Percentiles rank a stretch among this genome's conserved stretches.
These are phyloP conservation scores for Orthosia cruda DNA, from an alignment of 2,888 invertebrate species.

Conservation along the genomic window DNA sequence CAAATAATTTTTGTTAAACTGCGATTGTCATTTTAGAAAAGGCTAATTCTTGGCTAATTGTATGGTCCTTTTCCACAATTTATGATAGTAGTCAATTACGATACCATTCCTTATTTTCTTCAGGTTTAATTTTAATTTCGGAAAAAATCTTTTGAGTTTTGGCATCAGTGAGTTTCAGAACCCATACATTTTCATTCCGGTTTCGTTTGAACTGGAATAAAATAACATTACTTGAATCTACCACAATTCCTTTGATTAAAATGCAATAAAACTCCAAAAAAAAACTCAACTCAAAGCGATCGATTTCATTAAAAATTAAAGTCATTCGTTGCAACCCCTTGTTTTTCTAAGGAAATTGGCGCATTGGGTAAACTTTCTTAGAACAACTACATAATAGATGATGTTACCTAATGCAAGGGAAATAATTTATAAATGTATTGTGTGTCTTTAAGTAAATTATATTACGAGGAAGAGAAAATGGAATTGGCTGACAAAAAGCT, in stretches of 20 bases:
- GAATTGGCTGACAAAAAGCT: background rate
- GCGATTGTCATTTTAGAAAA: too few relatives aligned
- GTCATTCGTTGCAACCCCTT: constrained; percentile 83
- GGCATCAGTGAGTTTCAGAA: too few relatives aligned
- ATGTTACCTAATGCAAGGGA: constrained; percentile 51
- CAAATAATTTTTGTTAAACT: too few relatives aligned
- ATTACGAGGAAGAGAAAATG: background rate
- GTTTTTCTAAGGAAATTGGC: constrained; percentile 88
- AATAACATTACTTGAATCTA: constrained; percentile 1
- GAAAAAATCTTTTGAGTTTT: too few relatives aligned
- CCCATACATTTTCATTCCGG: too few relatives aligned
- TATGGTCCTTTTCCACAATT: too few relatives aligned
- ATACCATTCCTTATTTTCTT: too few relatives aligned
- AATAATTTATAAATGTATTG: constrained; percentile 41
- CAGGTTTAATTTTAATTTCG: too few relatives aligned
- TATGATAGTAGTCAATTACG: too few relatives aligned
- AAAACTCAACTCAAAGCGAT: constrained; percentile 49
- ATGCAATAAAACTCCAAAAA: constrained; percentile 30
- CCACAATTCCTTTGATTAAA: background rate
- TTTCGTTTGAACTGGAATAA: background rate
- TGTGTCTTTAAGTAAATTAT: constrained; percentile 41
- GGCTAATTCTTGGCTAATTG: too few relatives aligned
- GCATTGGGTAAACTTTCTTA: constrained; percentile 82
- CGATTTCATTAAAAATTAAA: constrained; percentile 80
- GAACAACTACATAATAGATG: constrained; percentile 53